Base-by-base conservation (phyloP, 2,888 invertebrate species). In the Drosophila prolongata region DNA sequence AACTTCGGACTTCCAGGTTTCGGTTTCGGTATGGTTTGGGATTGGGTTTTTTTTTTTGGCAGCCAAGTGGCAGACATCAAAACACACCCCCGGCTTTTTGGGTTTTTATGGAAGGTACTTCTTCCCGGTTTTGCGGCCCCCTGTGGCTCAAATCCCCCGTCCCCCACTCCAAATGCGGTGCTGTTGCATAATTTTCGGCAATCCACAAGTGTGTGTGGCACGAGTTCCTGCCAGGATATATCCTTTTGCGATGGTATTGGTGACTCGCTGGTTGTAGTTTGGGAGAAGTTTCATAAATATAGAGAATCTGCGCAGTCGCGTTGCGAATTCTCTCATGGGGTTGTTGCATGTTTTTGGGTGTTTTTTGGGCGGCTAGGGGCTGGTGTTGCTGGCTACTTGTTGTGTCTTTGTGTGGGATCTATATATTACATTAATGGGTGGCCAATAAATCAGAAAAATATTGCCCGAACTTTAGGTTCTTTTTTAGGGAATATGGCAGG, bases 141-240 rank as follows among this genome's bases (percentile, higher is more conserved):
- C 64, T 46, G 61, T 35, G 43, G 40, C 37, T 13, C 27, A 9
- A 30, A 13, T 44, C 42, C 47, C 52, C 66, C 24, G 34, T 1
- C 46, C 61, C 24, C 42, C n/a, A 38, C 58, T 53, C 59, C 58
- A 52, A 59, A 76, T 57, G 71, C 70, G 85, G 58, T 86, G 86
- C 83, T 83, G 83, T 83, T 83, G 83, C 83, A 84, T 84, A 84
- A 84, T 84, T 84, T 81, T 84, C 81, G 82, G 81, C 89, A 90
- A 89, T 90, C 90, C 90, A 90, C 90, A 90, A 90, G 90, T 90
- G 90, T 90, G 90, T 90, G 90, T 90, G 53, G 70, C 70, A 70
- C 69, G 64, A 64, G 66, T 64, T 42, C 66, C 53, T 66, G 82
- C 87, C 78, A 49, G 79, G 78, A 75, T 73, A 80, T 80, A 79